Conservation (phyloP, 2,113 vertebrate genomes). For the Sapayoa aenigma region DNA sequence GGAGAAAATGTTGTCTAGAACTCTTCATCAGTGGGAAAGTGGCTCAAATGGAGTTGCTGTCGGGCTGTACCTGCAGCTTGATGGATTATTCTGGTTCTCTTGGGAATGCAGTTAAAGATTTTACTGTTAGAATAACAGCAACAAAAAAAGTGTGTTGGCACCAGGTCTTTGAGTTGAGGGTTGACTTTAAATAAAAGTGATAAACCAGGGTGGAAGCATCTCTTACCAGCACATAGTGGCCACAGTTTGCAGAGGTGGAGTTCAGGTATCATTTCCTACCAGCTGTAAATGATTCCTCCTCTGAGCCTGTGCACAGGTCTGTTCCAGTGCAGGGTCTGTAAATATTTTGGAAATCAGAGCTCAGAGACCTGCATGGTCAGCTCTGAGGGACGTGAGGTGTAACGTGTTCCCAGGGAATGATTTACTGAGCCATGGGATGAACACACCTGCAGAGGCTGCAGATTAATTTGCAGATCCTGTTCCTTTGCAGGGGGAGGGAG, state of each 20-base stretch:
- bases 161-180: not conserved
- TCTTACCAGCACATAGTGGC: not conserved
- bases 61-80: not conserved
- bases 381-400: too few species aligned
- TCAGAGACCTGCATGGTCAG: too few species aligned
- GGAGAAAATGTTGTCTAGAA: not conserved
- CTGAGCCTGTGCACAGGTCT: not conserved
- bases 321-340: not conserved
- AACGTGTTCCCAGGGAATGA: not conserved
- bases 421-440: not conserved
- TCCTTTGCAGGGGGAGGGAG: not conserved
- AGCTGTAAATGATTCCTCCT: not conserved
- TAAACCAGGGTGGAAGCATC: not conserved
- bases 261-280: not conserved
- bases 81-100: not conserved
- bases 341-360: not conserved
- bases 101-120: accelerated
- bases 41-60: accelerated
- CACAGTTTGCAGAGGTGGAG: not conserved
- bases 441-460: not conserved
- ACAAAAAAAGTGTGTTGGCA: not conserved
- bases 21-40: not conserved
- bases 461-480: not conserved
- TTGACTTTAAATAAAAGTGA: not conserved
- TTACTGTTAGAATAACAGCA: not conserved